These are phyloP conservation scores for Rhinophrynus dorsalis DNA, from an alignment of 2,797 vertebrate genomes.

Conservation along the genomic window DNA sequence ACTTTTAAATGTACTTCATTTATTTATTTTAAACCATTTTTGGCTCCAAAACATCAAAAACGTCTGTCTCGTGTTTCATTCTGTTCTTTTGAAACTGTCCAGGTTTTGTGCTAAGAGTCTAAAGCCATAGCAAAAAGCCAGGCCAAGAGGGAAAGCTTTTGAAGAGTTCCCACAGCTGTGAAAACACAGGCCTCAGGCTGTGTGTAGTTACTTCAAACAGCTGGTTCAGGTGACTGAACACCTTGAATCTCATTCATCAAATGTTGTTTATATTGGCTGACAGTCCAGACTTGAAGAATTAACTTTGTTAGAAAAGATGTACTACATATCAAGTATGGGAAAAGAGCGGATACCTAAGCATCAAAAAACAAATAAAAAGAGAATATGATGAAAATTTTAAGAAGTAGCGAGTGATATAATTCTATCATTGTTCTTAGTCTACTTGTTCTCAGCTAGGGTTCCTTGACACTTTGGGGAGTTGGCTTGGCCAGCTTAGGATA, in stretches of 20 bases:
- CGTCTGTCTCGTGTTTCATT: slow-evolving; percentile 79
- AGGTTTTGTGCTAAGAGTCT: slow-evolving; percentile 75
- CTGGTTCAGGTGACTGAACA: slow-evolving; percentile 94
- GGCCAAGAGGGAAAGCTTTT: slow-evolving; percentile 78
- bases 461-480: no score
- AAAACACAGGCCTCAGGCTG: slow-evolving; percentile 82
- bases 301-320: slow-evolving; percentile 77
- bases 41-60: slow-evolving; percentile 78
- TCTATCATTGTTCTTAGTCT: no score
- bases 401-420: no score
- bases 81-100: slow-evolving; percentile 77
- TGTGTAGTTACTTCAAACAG: slow-evolving; percentile 78
- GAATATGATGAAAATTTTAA: no score
- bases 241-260: slow-evolving; percentile 93
- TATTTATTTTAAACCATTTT: slow-evolving; percentile 82
- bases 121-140: slow-evolving; percentile 71
- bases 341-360: slow-evolving; percentile 62
- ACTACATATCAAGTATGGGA: slow-evolving; percentile 73
- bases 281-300: slow-evolving; percentile 79
- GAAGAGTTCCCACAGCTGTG: slow-evolving; percentile 86
- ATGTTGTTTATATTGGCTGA: slow-evolving; percentile 87
- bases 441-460: no score
- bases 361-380: slow-evolving; percentile 43
- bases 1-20: slow-evolving; percentile 76
- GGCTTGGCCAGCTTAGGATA: no score